Evolutionary conservation across 2,113 vertebrate genomes (phyloP).

Genomic region (Alaudala cheleensis): DNA sequence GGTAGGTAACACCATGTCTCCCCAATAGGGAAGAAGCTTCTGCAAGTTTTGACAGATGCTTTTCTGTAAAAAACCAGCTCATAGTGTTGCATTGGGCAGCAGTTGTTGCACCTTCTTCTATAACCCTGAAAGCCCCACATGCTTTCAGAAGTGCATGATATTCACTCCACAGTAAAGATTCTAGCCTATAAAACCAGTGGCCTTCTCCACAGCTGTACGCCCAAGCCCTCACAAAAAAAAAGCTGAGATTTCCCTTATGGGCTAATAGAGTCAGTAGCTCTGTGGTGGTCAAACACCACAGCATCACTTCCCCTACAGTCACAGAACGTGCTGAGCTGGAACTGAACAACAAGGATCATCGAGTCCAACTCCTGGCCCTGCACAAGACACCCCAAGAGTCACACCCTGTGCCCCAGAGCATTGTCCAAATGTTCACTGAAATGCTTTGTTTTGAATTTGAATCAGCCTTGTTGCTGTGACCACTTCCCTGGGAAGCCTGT

Average conservation of each 20-base stretch:
- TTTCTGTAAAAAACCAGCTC: accelerated
- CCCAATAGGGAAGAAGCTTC: accelerated
- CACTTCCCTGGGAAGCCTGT: too few species aligned
- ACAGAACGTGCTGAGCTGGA: not conserved
- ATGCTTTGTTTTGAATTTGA: too few species aligned
- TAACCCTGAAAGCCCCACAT: accelerated
- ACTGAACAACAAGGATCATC: accelerated
- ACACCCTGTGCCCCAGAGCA: accelerated
- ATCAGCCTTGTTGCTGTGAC: too few species aligned
- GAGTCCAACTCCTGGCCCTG: too few species aligned
- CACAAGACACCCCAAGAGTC: not conserved
- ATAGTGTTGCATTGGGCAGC: accelerated
- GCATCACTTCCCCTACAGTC: not conserved
- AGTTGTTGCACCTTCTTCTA: accelerated
- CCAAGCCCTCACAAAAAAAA: too few species aligned
- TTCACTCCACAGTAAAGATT: not conserved
- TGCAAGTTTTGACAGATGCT: not conserved
- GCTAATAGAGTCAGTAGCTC: not conserved
- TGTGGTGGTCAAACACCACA: accelerated
- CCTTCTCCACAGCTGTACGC: not conserved
- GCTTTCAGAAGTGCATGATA: accelerated
- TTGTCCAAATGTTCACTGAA: accelerated
- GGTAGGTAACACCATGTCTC: accelerated
- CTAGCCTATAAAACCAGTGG: accelerated
- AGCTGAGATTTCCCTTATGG: accelerated